Evolutionary conservation across 2,797 vertebrate species (phyloP).

Genomic region (Discoglossus pictus): DNA sequence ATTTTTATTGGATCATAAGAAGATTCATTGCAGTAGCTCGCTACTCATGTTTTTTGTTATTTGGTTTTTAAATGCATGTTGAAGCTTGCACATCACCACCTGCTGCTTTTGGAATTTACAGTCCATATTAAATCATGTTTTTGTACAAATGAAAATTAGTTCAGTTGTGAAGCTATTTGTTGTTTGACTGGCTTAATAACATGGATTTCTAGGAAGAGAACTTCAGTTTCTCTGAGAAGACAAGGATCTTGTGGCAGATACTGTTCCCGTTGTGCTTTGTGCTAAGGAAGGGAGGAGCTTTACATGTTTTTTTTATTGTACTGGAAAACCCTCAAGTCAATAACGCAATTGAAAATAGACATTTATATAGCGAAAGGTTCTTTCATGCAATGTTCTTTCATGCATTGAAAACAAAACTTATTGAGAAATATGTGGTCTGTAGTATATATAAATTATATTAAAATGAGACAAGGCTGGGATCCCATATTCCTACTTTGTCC

Average conservation of each 20-base stretch:
- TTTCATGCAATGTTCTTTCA: too few species aligned
- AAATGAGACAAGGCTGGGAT: too few species aligned
- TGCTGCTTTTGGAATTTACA: slow-evolving; percentile 62
- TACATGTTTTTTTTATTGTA: too few species aligned
- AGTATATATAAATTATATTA: too few species aligned
- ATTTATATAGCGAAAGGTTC: too few species aligned
- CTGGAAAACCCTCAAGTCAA: too few species aligned
- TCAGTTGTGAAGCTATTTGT: slow-evolving; percentile 54
- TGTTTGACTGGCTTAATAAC: slow-evolving; percentile 62
- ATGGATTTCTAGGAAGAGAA: slow-evolving; percentile 59
- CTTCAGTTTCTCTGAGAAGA: slow-evolving; percentile 1
- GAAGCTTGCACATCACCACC: slow-evolving; percentile 59
- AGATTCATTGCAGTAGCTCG: slow-evolving; percentile 55
- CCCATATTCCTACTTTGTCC: too few species aligned
- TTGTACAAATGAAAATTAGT: slow-evolving; percentile 61
- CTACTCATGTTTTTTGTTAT: slow-evolving; percentile 46
- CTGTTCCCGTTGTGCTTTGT: slow-evolving; percentile 19
- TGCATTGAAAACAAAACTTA: too few species aligned
- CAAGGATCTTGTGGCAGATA: background rate
- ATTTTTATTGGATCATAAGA: slow-evolving; percentile 62
- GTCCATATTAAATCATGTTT: slow-evolving; percentile 57
- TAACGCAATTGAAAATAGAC: too few species aligned
- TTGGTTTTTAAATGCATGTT: slow-evolving; percentile 62
- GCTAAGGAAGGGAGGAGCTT: background rate
- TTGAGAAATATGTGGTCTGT: too few species aligned